phyloP scores from a whole-genome alignment of 2,113 vertebrate species.

The Dasyprocta punctata region DNA sequence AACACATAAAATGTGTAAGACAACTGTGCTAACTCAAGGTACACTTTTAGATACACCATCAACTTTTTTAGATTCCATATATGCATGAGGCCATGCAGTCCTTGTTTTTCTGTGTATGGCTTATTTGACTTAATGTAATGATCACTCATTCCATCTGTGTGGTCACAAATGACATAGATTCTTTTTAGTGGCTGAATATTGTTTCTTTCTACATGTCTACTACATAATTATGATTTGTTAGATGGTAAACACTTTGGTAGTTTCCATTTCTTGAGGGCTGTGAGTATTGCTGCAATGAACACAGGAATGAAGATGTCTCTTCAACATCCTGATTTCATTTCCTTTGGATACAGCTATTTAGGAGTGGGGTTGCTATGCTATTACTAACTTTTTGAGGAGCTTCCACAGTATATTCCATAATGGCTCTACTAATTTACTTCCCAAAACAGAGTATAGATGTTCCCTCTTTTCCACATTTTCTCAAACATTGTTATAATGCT shows the following conservation, averaged over 20 bases:
- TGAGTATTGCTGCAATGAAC: not conserved
- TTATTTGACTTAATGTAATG: not conserved
- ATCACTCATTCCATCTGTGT: not conserved
- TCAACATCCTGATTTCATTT: not conserved
- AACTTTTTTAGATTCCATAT: not conserved
- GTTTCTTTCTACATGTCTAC: not conserved
- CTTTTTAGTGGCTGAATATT: not conserved
- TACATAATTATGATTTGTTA: not conserved
- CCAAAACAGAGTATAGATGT: too few species aligned
- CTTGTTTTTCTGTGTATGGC: not conserved
- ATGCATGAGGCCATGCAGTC: not conserved
- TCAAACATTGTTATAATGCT: not conserved
- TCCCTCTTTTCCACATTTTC: not conserved
- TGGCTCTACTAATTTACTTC: not conserved
- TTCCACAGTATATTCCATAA: not conserved
- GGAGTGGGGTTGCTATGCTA: not conserved
- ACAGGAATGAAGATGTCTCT: not conserved
- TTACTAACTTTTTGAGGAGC: not conserved
- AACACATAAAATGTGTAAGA: not conserved
- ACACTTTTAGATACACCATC: not conserved
- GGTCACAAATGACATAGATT: not conserved
- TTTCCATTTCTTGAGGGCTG: not conserved
- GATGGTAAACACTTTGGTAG: not conserved
- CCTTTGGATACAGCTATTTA: too few species aligned
- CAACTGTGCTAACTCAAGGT: not conserved